Evolutionary conservation across 2,797 vertebrate species (phyloP).

Genomic region (Anguilla megastoma): DNA sequence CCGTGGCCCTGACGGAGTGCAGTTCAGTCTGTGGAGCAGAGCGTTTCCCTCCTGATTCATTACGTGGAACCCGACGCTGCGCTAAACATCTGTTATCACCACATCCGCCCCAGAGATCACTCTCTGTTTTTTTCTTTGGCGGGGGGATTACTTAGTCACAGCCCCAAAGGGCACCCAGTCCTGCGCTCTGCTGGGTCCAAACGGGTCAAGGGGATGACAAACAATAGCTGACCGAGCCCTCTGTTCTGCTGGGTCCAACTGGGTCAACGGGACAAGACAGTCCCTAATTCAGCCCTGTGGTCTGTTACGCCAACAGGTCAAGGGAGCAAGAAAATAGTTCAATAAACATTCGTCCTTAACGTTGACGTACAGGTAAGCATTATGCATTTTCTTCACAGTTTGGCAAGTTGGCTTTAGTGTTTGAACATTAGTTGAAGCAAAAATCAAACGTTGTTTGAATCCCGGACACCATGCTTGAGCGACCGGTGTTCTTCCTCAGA

Average conservation of each 20-base stretch:
- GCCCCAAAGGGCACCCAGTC: background rate
- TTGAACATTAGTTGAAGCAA: background rate
- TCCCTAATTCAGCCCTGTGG: background rate
- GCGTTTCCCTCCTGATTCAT: slow-evolving; percentile 9
- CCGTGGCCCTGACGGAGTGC: background rate
- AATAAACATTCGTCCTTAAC: background rate
- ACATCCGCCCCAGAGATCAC: background rate
- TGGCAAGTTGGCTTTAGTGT: background rate
- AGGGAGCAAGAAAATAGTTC: background rate
- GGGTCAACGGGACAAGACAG: background rate
- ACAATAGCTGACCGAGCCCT: background rate
- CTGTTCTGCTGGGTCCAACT: background rate
- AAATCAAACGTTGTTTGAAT: background rate
- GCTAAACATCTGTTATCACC: slow-evolving; percentile 4
- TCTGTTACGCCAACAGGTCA: background rate
- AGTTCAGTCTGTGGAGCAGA: background rate
- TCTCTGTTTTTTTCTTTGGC: background rate
- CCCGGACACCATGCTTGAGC: background rate
- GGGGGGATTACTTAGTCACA: background rate
- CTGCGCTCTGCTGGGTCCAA: background rate
- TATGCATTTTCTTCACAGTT: background rate
- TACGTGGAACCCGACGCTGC: background rate
- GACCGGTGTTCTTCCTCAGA: background rate
- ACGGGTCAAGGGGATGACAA: background rate
- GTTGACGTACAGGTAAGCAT: background rate